A percentile compares a stretch with the other conserved stretches of the same genome.
Evolutionary conservation across 2,113 vertebrate species (phyloP).

Genomic region (Menura novaehollandiae): DNA sequence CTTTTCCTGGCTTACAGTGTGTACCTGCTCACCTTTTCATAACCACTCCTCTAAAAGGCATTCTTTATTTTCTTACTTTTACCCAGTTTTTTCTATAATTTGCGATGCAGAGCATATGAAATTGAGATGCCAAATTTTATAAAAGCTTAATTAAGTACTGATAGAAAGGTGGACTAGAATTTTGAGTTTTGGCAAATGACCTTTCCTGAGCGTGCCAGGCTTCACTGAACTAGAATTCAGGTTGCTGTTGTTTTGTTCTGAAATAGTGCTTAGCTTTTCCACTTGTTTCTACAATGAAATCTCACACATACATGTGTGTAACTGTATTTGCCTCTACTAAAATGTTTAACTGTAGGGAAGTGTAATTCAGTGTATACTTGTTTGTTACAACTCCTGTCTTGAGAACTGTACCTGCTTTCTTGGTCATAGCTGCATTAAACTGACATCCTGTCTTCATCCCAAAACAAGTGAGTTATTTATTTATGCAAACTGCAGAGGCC

Average conservation of each 20-base stretch:
- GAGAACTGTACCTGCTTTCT: not conserved
- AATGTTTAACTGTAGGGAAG: not conserved
- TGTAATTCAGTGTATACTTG: not conserved
- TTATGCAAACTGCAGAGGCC: not conserved
- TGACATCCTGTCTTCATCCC: not conserved
- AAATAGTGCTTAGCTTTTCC: not conserved
- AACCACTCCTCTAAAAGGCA: not conserved
- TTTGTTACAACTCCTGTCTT: not conserved
- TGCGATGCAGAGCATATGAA: not conserved
- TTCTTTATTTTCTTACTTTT: not conserved
- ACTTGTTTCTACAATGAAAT: not conserved
- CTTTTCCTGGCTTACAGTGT: not conserved
- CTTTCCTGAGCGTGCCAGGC: not conserved
- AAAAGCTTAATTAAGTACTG: not conserved
- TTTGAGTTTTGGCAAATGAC: not conserved
- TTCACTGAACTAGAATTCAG: not conserved
- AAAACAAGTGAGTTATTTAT: not conserved
- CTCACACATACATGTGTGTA: not conserved
- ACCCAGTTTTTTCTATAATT: not conserved
- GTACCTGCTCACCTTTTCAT: not conserved
- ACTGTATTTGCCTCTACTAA: not conserved
- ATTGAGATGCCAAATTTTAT: not conserved
- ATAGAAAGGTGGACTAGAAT: not conserved
- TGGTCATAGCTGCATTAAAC: not conserved
- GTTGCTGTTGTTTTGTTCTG: not conserved